phyloP scores from a whole-genome alignment of 2,888 invertebrate species.

The Nymphalis urticae region DNA sequence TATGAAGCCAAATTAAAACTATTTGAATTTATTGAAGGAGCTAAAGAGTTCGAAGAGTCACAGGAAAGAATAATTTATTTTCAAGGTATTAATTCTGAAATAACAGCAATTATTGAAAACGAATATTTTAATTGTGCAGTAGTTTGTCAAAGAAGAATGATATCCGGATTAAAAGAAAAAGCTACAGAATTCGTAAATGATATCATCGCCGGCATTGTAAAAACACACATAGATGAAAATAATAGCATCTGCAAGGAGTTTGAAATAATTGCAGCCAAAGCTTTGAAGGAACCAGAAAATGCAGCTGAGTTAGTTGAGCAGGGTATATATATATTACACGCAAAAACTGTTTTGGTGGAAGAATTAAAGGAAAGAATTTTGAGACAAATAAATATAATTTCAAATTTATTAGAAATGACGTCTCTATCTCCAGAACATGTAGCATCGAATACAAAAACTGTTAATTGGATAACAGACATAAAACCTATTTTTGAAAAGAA shows the following conservation, averaged over 20 bases:
- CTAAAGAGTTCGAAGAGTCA: slow-evolving; percentile 81
- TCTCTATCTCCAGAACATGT: slow-evolving; percentile 88
- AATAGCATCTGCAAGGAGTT: slow-evolving; percentile 86
- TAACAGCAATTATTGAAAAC: slow-evolving; percentile 83
- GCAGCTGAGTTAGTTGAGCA: slow-evolving; percentile 91
- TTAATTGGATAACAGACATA: slow-evolving; percentile 91
- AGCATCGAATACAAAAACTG: slow-evolving; percentile 88
- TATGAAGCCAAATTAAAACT: slow-evolving; percentile 70
- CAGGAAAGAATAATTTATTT: slow-evolving; percentile 83
- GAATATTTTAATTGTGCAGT: slow-evolving; percentile 86
- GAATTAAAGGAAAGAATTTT: slow-evolving; percentile 86
- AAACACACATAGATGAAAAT: slow-evolving; percentile 84
- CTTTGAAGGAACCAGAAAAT: slow-evolving; percentile 87
- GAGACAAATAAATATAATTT: slow-evolving; percentile 84
- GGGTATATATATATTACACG: slow-evolving; percentile 90
- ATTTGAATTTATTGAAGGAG: slow-evolving; percentile 70
- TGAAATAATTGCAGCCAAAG: slow-evolving; percentile 85
- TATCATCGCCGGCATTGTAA: slow-evolving; percentile 84
- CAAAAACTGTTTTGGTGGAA: slow-evolving; percentile 86
- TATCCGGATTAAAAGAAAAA: slow-evolving; percentile 82
- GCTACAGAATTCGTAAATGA: slow-evolving; percentile 81
- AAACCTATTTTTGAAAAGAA: slow-evolving; percentile 91
- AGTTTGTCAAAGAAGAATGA: slow-evolving; percentile 83
- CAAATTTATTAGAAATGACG: slow-evolving; percentile 88
- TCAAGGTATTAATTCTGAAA: slow-evolving; percentile 81